Evolutionary conservation across 2,113 vertebrate genomes (phyloP), one percentile per base, ranked within the genome.

Genomic region (Leptobrachium leishanense): DNA sequence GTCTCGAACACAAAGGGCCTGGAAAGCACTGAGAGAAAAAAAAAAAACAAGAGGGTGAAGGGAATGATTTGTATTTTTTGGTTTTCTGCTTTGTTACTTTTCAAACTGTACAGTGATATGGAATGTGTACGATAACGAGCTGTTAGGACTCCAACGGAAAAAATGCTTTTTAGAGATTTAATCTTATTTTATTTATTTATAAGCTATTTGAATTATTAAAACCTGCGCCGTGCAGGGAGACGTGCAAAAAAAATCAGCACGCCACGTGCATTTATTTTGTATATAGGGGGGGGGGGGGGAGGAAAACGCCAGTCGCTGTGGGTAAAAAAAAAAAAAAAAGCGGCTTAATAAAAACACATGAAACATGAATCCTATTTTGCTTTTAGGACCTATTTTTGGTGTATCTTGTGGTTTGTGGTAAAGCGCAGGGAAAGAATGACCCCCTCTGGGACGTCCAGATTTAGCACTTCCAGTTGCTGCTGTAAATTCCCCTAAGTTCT

Each of bases 181-280:
- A 89, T 90, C 89, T 91, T 89, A 89, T 90, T 89, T 89, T 91
- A 92, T 95, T 95, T 96, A 95, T 95, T 92, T 93, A 90, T 90
- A 91, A 88, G 83, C 94, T 92, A 91, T 90, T 92, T 92, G 88
- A 90, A 86, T 92, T 42, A 90, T 90, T 89, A 88, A 90, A 90
- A 90, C 20, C 91, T 89, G 89, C 87, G 85, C 82, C 82, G 84
- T 85, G 89, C 86, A 89, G 89, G 82, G 84, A 82, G 74, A 88
- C 83, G 85, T 91, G 85, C 84, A 82, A 67, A 31, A 31, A 54
- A 85, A 88, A 85, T 88, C 91, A 85, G 94, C 92, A 94, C 93
- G 87, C 85, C 86, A 82, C 85, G 88, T 89, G 90, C 90, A 85
- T 91, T 89, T 89, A 90, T 91, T 92, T 89, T 87, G 86, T 93